Percentiles rank a stretch among this genome's conserved stretches.
These are phyloP conservation scores for Ceratothoa steindachneri DNA, from an alignment of 2,888 invertebrate genomes.

Conservation along the genomic window DNA sequence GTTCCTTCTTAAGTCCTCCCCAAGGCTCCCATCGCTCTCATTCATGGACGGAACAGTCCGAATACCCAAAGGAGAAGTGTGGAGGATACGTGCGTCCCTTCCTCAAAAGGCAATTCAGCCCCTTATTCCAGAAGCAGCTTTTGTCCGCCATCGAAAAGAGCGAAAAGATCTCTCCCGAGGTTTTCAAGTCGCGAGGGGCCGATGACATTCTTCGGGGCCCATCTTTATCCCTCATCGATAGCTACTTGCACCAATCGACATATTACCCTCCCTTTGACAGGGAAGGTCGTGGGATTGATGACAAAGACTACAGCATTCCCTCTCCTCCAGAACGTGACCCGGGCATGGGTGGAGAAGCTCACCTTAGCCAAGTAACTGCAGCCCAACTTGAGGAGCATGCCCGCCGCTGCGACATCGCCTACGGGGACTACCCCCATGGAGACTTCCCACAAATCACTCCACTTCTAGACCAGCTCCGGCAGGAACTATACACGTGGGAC, in stretches of 20 bases:
- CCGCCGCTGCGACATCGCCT: conserved; percentile 64
- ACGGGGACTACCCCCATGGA: conserved; percentile 61
- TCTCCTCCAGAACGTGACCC: conserved; percentile 66
- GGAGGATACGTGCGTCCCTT: conserved; percentile 63
- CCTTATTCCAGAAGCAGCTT: conserved; percentile 62
- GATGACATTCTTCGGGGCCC: conserved; percentile 50
- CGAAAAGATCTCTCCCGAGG: conserved; percentile 59
- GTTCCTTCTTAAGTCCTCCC: neutral
- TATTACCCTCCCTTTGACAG: conserved; percentile 59
- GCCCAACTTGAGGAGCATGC: conserved; percentile 65
- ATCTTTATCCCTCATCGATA: conserved; percentile 41
- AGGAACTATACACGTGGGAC: conserved; percentile 58
- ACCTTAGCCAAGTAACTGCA: conserved; percentile 38
- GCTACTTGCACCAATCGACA: conserved; percentile 19
- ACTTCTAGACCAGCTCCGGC: conserved; percentile 66
- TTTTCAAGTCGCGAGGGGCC: conserved; percentile 56
- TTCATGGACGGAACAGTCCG: conserved; percentile 68
- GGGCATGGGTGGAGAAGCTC: conserved; percentile 36
- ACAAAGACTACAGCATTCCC: conserved; percentile 64
- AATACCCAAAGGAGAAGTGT: conserved; percentile 66
- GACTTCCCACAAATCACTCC: conserved; percentile 67
- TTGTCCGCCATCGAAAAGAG: conserved; percentile 68
- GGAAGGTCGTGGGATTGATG: conserved; percentile 63
- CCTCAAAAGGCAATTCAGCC: conserved; percentile 60
- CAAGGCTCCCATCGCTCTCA: conserved; percentile 63